Base-by-base conservation (phyloP, 2,888 invertebrate species). In the Tenthredo amoena region DNA sequence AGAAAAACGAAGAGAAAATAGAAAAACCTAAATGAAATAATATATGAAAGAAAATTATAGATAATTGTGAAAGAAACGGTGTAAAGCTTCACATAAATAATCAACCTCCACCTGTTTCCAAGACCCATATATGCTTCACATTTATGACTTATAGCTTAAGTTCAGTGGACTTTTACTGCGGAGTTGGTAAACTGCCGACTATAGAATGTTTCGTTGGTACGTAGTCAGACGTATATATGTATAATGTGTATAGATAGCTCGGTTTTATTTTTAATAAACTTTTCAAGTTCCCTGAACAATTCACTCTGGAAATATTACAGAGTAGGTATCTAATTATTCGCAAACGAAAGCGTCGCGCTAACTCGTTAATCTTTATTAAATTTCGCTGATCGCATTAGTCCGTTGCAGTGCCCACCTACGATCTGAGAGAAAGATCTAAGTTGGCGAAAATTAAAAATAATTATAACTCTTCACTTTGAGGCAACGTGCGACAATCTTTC, bases 331-430 rank as follows among this genome's bases (percentile, higher is more conserved):
- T 81, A 62, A 81, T 81, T 81, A 81, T 40, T 62, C 62, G 81
- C 9, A 21, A 15, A 62, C 40, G 62, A 40, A 81, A 81, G 2
- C 40, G 37, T 81, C n/a, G n/a, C 58, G 62, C 40, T 12, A 37
- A 21, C 81, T 81, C 81, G 62, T 81, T 81, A 81, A 81, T 81
- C 81, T 81, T 81, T 40, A 81, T 81, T 81, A 81, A 21, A 81
- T 81, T 81, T 62, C 58, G 81, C 81, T 81, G 81, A 81, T 81
- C 81, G 40, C 40, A 12, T 62, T 81, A 5, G 40, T 34, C 37
- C 34, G 7, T 0, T 26, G 31, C 55, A 31, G 34, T 43, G 15
- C n/a, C 71, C 31, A 40, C 15, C 18, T 37, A 34, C 34, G 72
- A 43, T n/a, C n/a, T n/a, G 18, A 77, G 31, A 77, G 50, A 77